Evolutionary conservation across 1,140 invertebrate genomes (phyloP), one percentile per base, ranked within the genome.

Genomic region (Trigoniulus corallinus): DNA sequence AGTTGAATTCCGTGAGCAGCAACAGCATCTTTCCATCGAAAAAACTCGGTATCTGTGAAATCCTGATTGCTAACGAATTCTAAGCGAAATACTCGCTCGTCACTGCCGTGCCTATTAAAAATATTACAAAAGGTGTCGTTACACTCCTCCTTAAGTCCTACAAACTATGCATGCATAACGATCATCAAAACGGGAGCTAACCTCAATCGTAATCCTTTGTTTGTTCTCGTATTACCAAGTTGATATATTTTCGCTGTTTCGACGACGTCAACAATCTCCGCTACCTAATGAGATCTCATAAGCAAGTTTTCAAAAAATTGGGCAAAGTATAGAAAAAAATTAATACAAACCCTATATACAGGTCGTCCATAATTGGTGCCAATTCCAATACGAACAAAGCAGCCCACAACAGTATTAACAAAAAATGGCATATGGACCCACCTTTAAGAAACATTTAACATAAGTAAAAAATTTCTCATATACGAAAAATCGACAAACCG

Each of bases 31-130:
- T 81, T 77, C 93, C 93, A 99, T 63, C 94, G 92, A 34, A 76
- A 72, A 63, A 91, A 98, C 68, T 99, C 95, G 2, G 75, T 79
- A 21, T 95, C 86, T 0, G 84, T 82, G 62, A 97, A 97, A 59
- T 92, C 85, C 43, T 86, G 81, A 74, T 98, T 98, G 2, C 91
- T 96, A n/a, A 98, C 85, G 66, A 95, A 98, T 65, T 97, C 92
- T 47, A 98, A 69, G 26, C 93, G 69, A 64, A 96, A 98, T 0
- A 95, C 88, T 25, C 88, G 71, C 64, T 95, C 89, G 54, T 94
- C 84, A 0, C 76, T 74, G 0, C 89, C 93, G 65, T 96, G 89
- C 41, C 86, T 76, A 34, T 77, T 20, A 3, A 62, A 51, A 43
- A 48, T 39, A 52, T 53, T 25, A 53, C 18, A 40, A 48, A 50